Base-by-base conservation (phyloP, 2,888 invertebrate species). In the Parnassius smintheus region DNA sequence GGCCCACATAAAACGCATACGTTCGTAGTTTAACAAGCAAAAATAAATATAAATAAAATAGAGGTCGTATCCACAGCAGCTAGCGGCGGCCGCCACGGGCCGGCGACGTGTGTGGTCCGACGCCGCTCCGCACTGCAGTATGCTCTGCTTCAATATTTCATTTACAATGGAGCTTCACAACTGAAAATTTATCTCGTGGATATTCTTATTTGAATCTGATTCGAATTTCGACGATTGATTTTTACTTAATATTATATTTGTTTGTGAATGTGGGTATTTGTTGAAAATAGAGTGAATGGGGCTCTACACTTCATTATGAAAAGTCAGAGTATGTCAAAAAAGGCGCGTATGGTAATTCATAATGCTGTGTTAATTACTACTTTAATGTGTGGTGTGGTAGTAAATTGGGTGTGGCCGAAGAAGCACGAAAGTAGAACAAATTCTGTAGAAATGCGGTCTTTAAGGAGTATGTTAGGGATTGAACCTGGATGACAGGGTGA, bases 21-120 rank as follows among this genome's bases (percentile, higher is more conserved):
- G 49, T 57, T 49, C 49, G 49, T 13, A 12, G 49, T 49, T 49
- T 13, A 49, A 49, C 13, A 41, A 42, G 42, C 35, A 42, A 53
- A 49, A 49, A 49, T 49, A 18, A 49, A 49, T n/a, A 45, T 45
- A 25, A 54, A 61, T 45, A 46, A 62, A 55, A 35, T 42, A 11
- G 53, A n/a, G 22, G 48, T 59, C 64, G 46, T 12, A 64, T 61
- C 62, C 60, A 63, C 50, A 41, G 56, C 54, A 13, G 12, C 62
- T 53, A 22, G 50, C 56, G 41, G 45, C 51, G 41, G 13, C 12
- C 48, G 35, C 12, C 51, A 55, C 22, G 54, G 65, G 49, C 56
- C 55, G 45, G 51, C 66, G 45, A 52, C 66, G 66, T 66, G 66
- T 66, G 66, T 66, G 66, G 66, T 64, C 66, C 61, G 13, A 9